Evolutionary conservation across 2,113 vertebrate species (phyloP).

Genomic region (Colius striatus): DNA sequence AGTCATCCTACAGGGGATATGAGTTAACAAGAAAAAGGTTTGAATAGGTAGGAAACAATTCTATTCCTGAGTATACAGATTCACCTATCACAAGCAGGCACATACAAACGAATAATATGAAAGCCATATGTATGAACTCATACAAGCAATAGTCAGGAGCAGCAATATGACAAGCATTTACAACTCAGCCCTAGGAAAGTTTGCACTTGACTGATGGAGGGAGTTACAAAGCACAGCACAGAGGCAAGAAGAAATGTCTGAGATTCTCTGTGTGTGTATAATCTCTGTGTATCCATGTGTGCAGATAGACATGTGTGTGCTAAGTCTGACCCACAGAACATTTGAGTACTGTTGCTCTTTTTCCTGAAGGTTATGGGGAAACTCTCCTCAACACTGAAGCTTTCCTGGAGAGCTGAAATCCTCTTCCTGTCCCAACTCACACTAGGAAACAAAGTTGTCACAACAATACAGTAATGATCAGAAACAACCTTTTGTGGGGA

Average conservation of each 20-base stretch:
- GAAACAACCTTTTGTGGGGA: background rate
- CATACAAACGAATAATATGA: background rate
- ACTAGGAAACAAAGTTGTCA: background rate
- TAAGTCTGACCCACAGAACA: background rate
- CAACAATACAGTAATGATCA: background rate
- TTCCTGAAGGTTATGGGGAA: background rate
- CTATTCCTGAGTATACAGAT: background rate
- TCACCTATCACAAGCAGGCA: rapidly evolving
- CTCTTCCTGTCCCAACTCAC: background rate
- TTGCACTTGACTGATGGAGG: background rate
- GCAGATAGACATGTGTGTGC: rapidly evolving
- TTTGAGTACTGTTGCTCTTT: background rate
- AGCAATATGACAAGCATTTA: background rate
- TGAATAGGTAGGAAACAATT: background rate
- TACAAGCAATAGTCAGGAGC: background rate
- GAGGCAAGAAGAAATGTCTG: background rate
- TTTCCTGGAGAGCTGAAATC: background rate
- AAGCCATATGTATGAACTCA: background rate
- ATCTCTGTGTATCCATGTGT: background rate
- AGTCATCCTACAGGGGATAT: conserved; percentile 72
- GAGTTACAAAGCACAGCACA: background rate
- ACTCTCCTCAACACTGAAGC: background rate
- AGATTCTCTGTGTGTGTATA: rapidly evolving
- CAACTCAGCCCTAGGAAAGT: background rate
- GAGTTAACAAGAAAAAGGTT: background rate